These are phyloP conservation scores for Enteromius trimaculatus DNA, from an alignment of 2,797 vertebrate species.

Conservation along the genomic window DNA sequence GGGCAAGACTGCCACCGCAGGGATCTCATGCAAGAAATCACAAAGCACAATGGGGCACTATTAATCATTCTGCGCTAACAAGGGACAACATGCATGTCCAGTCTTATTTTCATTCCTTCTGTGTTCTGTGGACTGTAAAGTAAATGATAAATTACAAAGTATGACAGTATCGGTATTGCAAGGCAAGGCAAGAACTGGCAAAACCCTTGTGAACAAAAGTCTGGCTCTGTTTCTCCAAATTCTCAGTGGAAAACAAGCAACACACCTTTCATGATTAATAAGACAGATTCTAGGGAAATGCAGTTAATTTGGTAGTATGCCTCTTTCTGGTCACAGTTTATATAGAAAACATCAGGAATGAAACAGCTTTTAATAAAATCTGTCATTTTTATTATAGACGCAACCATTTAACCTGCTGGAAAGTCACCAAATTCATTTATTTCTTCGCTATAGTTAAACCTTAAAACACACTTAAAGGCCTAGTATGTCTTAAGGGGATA, in stretches of 20 bases:
- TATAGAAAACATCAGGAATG: constrained; percentile 29
- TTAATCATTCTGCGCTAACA: constrained; percentile 38
- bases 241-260: background rate
- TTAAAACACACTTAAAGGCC: background rate
- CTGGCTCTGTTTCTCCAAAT: background rate
- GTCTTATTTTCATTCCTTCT: constrained; percentile 7
- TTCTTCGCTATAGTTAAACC: background rate
- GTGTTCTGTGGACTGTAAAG: constrained; percentile 21
- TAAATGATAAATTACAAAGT: constrained; percentile 33
- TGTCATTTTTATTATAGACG: background rate
- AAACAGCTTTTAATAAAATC: constrained; percentile 27
- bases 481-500: background rate
- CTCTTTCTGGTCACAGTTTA: constrained; percentile 30
- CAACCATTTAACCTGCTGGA: background rate
- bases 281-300: background rate
- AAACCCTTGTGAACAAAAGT: constrained; percentile 4
- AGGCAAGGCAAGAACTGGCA: constrained; percentile 15
- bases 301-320: background rate
- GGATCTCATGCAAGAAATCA: constrained; percentile 30
- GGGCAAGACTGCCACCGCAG: constrained; percentile 7
- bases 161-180: constrained; percentile 12
- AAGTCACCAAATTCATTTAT: no score
- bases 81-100: constrained; percentile 15
- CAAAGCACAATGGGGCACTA: constrained; percentile 23
- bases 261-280: constrained; percentile 2